Percentiles rank a stretch among this genome's conserved stretches.
These are phyloP conservation scores for Brienomyrus brachyistius DNA, from an alignment of 2,113 vertebrate species.

Conservation along the genomic window DNA sequence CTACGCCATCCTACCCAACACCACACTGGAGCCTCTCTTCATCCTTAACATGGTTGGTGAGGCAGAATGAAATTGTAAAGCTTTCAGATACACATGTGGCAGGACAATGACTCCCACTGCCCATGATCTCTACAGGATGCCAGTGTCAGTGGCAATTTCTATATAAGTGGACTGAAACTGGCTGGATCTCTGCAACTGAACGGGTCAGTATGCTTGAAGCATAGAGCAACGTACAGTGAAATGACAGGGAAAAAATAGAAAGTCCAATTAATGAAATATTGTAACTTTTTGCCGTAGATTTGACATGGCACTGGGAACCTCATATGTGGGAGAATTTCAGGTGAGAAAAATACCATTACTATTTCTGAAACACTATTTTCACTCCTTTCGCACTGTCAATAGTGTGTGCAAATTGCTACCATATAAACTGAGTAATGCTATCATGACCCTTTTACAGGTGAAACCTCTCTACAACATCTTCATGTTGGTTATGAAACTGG, in stretches of 20 bases:
- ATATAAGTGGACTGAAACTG: slow-evolving; percentile 43
- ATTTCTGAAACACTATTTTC: neutral
- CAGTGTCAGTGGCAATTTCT: slow-evolving; percentile 48
- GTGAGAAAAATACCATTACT: slow-evolving; percentile 33
- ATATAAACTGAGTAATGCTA: no score
- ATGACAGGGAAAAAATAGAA: neutral
- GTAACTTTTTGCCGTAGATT: slow-evolving; percentile 42
- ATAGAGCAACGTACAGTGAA: neutral
- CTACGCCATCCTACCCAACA: slow-evolving; percentile 57
- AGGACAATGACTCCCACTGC: neutral
- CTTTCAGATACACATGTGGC: neutral
- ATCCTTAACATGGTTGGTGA: slow-evolving; percentile 56
- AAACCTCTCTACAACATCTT: slow-evolving; percentile 28
- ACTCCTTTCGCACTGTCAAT: no score
- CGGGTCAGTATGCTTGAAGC: slow-evolving; percentile 42
- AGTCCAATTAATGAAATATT: neutral
- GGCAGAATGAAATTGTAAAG: neutral
- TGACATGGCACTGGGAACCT: slow-evolving; percentile 41
- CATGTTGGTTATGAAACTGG: slow-evolving; percentile 39
- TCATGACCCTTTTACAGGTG: no score
- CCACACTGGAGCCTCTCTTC: slow-evolving; percentile 56
- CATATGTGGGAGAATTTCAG: slow-evolving; percentile 58
- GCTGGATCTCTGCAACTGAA: slow-evolving; percentile 51
- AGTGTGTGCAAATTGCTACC: no score
- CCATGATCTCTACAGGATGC: slow-evolving; percentile 34